Evolutionary conservation across 1,140 invertebrate species (phyloP), one percentile per base, ranked within the genome.

Genomic region (Lanistes nyassanus): DNA sequence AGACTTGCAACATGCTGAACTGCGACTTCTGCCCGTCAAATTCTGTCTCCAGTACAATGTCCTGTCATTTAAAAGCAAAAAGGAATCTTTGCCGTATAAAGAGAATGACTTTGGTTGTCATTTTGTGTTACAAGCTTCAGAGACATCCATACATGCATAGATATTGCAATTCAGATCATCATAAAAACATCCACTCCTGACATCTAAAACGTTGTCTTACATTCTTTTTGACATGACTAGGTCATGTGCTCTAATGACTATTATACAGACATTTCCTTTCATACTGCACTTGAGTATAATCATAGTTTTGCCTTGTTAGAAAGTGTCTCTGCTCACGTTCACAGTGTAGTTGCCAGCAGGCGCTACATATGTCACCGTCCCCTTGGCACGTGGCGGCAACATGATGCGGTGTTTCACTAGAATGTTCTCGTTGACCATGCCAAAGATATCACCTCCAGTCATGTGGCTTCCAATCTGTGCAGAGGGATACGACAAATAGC

Each of bases 401-500:
- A 99, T 92, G 91, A 99, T 94, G 89, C 94, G 96, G 88, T 99
- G 98, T 86, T 98, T 98, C 37, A 99, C 96, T 68, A 99, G 90
- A 37, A 96, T 96, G 88, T 99, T 99, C 91, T 99, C 98, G 86
- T 96, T 94, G 19, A 99, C 98, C 47, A 95, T 91, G 80, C 97
- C 98, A 89, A 97, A 99, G 76, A 99, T 91, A 90, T 99, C 98
- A 74, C 98, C 98, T 36, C 98, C 98, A 62, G 98, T 99, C 64
- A 99, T 95, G 88, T 99, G 98, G 69, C 95, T 95, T 16, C 97
- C 97, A 79, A 95, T 92, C 93, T 95, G 87, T 29, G 80, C 42
- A 47, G 5, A 47, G 19, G 42, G 42, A 47, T 47, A 6, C 19
- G 1, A 16, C 9, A 13, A 47, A 47, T 47, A 16, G 42, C 5